These are phyloP conservation scores for Etheostoma nigrum DNA, from an alignment of 2,797 vertebrate genomes.

Conservation along the genomic window DNA sequence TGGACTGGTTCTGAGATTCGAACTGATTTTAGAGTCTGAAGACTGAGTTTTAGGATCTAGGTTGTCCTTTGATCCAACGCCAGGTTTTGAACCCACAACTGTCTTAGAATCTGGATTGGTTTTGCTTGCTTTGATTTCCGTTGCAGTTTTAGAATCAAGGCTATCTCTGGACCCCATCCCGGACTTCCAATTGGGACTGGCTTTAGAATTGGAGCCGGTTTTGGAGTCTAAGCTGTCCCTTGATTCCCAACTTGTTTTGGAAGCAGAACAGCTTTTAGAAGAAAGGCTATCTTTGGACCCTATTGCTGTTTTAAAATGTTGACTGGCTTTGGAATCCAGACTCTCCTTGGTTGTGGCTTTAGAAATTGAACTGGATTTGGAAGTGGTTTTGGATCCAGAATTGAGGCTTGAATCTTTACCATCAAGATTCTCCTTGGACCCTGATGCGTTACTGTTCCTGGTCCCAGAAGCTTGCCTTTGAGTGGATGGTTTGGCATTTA, in stretches of 20 bases:
- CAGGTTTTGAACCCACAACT: neutral
- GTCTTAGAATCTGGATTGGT: neutral
- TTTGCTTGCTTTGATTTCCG: conserved; percentile 28
- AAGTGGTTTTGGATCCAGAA: conserved; percentile 34
- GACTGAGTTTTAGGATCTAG: neutral
- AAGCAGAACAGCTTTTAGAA: conserved; percentile 40
- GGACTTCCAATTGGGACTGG: conserved; percentile 17
- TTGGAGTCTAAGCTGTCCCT: conserved; percentile 53
- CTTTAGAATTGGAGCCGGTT: conserved; percentile 23
- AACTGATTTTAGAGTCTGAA: conserved; percentile 6
- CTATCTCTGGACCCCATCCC: conserved; percentile 27
- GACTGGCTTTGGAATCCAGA: conserved; percentile 27
- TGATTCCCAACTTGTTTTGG: conserved; percentile 55
- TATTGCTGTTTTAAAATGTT: conserved; percentile 12
- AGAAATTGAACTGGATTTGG: conserved; percentile 38
- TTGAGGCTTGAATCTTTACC: conserved; percentile 31
- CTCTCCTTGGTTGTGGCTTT: conserved; percentile 31
- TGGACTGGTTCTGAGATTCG: conserved; percentile 4
- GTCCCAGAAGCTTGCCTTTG: conserved; percentile 7
- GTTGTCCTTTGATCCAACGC: neutral
- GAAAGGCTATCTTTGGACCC: conserved; percentile 43
- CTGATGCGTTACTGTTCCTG: neutral
- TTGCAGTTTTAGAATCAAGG: conserved; percentile 20
- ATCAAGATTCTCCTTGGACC: conserved; percentile 30
- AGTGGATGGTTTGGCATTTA: conserved; percentile 40